Evolutionary conservation across 1,140 invertebrate genomes (phyloP), one percentile per base, ranked within the genome.

Genomic region (Tribolium madens): DNA sequence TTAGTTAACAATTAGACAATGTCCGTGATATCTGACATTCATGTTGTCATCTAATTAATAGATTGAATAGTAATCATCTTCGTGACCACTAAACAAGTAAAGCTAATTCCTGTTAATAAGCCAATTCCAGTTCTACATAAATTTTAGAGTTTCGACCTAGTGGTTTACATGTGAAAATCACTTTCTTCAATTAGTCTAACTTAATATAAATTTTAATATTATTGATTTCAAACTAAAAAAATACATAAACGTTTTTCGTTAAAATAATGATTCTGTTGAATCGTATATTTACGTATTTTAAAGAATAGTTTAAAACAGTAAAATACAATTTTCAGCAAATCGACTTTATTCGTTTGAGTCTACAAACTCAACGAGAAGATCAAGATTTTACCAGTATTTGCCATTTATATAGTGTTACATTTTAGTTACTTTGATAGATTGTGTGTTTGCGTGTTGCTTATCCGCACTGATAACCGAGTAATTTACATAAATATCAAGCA

Each of bases 401-500:
- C 6, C 48, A 50, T 17, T 42, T 50, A 2, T 50, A 50, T n/a
- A 50, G 13, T 17, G 15, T 15, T 50, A n/a, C 1, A 50, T 50
- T 52, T 57, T 57, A 57, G 10, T 57, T 14, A 3, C 15, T 57
- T 18, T 57, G 52, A 21, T 57, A 26, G 18, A n/a, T 57, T 15
- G 14, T 15, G 14, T 57, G 7, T 5, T 26, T 57, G 52, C 52
- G 18, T 57, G 52, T 26, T n/a, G 18, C 17, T 57, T 57, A 57
- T 26, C 52, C 13, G 52, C 17, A 9, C 18, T 21, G 52, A 57
- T 57, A 57, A 21, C 15, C 4, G 3, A 6, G 4, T 9, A 57
- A 57, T 57, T 57, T 57, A 10, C 52, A 57, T 57, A 57, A 57
- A 57, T 26, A 57, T 57, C 9, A 12, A 13, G 15, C 52, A 4